phyloP scores from a whole-genome alignment of 2,113 vertebrate species.

The Ibidorhyncha struthersii region DNA sequence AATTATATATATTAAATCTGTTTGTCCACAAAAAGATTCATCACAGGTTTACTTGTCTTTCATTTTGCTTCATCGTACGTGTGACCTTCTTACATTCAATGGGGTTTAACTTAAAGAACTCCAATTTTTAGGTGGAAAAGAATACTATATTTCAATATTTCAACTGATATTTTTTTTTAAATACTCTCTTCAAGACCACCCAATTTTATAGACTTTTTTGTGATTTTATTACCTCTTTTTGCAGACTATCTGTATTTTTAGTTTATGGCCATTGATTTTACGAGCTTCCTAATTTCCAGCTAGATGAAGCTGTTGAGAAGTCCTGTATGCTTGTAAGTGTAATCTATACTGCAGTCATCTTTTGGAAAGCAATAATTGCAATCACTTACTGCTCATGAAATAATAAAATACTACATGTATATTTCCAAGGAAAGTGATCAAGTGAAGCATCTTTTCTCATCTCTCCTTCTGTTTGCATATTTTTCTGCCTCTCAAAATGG shows the following conservation, averaged over 20 bases:
- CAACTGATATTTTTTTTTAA: background rate
- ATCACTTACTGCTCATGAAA: background rate
- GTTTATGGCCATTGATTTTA: slow-evolving; percentile 50
- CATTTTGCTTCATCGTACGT: background rate
- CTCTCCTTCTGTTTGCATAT: background rate
- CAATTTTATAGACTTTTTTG: background rate
- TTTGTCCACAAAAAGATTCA: background rate
- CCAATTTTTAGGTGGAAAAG: background rate
- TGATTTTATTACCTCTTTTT: slow-evolving; percentile 11
- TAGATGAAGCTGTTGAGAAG: background rate
- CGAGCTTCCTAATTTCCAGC: background rate
- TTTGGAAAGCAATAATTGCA: slow-evolving; percentile 16
- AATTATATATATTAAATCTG: background rate
- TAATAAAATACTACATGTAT: background rate
- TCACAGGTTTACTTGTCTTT: background rate
- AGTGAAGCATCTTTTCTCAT: background rate
- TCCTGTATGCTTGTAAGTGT: background rate
- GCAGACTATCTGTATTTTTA: slow-evolving; percentile 26
- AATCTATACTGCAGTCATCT: background rate
- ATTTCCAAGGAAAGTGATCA: background rate
- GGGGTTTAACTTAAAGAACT: background rate
- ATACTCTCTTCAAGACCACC: background rate
- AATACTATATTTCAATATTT: background rate
- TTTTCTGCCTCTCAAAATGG: background rate
- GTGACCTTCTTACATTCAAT: background rate